phyloP scores from a whole-genome alignment of 1,140 invertebrate genomes.

The Zaprionus inermis region DNA sequence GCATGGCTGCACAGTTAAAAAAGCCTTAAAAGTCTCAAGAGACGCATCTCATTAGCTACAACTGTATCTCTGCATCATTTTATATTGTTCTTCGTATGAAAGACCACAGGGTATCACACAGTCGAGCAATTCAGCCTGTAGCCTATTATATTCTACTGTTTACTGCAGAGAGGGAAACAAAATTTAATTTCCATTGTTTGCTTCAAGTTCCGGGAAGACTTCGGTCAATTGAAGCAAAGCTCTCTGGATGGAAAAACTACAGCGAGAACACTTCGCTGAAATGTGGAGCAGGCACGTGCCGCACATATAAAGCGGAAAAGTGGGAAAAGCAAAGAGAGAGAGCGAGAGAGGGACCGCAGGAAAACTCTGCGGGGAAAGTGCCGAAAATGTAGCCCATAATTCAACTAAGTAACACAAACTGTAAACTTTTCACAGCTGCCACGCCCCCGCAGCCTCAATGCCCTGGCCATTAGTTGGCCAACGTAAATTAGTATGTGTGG shows the following conservation, averaged over 20 bases:
- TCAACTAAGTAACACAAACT: constrained; percentile 59
- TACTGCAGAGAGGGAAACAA: constrained; percentile 21
- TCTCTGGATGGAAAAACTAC: constrained; percentile 4
- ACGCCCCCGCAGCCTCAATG: not conserved
- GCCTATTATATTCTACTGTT: constrained; percentile 28
- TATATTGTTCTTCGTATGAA: no score
- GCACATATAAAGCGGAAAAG: constrained; percentile 17
- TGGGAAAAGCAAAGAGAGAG: not conserved
- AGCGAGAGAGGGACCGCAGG: no score
- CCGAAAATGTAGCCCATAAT: constrained; percentile 51
- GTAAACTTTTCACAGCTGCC: constrained; percentile 46
- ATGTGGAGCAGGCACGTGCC: constrained; percentile 50
- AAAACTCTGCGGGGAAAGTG: constrained; percentile 14
- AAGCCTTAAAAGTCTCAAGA: not conserved
- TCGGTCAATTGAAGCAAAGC: constrained; percentile 36
- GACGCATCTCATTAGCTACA: no score
- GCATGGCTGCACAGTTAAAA: not conserved
- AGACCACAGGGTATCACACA: not conserved
- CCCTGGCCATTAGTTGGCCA: constrained; percentile 19
- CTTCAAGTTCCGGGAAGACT: constrained; percentile 13
- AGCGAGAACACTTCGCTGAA: constrained; percentile 8
- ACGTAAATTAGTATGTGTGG: constrained; percentile 35
- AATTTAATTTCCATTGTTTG: constrained; percentile 68
- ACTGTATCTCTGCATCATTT: no score
- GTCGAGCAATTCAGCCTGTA: not conserved